Percentiles rank a stretch among this genome's conserved stretches.
Conservation (phyloP, 2,797 vertebrate genomes). For the Serranus cabrilla region DNA sequence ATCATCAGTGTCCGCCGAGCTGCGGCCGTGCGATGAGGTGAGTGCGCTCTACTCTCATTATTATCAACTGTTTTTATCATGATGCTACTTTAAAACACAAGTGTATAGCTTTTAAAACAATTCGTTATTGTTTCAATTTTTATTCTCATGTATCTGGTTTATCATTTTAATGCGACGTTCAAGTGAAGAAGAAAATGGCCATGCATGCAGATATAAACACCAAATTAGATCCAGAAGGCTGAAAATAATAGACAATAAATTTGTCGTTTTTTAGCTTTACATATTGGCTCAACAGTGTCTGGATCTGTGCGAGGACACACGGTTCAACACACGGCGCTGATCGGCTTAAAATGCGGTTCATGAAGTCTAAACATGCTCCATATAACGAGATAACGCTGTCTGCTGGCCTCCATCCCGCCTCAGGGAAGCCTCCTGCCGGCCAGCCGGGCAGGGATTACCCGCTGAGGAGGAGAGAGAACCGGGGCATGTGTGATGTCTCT, state of each 20-base stretch:
- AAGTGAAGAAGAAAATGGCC: constrained; percentile 28
- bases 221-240: not conserved
- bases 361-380: constrained; percentile 51
- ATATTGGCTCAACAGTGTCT: not conserved
- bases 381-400: constrained; percentile 26
- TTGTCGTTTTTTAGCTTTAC: not conserved
- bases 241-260: not conserved
- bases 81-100: too few species aligned
- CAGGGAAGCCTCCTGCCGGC: constrained; percentile 33
- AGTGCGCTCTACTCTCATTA: constrained; percentile 34
- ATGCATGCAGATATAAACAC: constrained; percentile 6
- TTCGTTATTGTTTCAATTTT: fast-evolving
- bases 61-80: not conserved
- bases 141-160: not conserved
- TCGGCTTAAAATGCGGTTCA: constrained; percentile 52
- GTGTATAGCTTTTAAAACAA: not conserved
- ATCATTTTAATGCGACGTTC: not conserved
- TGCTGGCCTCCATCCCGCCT: constrained; percentile 44
- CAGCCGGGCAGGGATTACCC: constrained; percentile 9
- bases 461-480: constrained; percentile 15
- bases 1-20: constrained; percentile 47
- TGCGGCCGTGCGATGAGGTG: constrained; percentile 83
- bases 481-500: not conserved
- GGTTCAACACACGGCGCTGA: constrained; percentile 23
- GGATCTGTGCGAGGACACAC: constrained; percentile 2